These are phyloP conservation scores for Terrapene triunguis DNA, from an alignment of 2,113 vertebrate genomes.

Conservation along the genomic window DNA sequence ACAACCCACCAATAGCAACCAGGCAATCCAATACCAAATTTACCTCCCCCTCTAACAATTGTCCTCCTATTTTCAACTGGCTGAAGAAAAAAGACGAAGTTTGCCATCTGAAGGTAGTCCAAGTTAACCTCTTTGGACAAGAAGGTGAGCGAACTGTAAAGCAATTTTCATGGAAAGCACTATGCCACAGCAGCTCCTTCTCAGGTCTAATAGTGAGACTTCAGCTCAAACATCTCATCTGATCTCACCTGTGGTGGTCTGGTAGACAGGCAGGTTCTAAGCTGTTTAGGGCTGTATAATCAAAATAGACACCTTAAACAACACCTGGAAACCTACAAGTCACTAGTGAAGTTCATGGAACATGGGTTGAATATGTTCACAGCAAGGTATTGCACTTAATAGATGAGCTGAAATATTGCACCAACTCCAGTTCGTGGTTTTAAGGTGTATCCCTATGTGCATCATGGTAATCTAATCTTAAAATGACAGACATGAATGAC, in stretches of 20 bases:
- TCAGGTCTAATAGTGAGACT: not conserved
- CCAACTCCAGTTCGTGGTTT: not conserved
- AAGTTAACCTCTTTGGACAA: not conserved
- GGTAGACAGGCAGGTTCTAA: not conserved
- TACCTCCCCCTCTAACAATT: not conserved
- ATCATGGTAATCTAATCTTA: not conserved
- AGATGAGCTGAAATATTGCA: not conserved
- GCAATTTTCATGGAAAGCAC: not conserved
- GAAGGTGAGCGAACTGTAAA: not conserved
- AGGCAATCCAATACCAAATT: not conserved
- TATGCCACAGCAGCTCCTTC: not conserved
- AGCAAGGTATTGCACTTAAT: not conserved
- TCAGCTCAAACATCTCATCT: not conserved
- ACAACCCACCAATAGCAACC: not conserved
- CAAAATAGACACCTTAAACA: not conserved
- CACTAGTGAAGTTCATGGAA: not conserved
- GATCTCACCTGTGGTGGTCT: not conserved
- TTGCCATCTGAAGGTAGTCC: not conserved
- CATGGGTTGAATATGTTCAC: not conserved
- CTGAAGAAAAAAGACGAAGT: not conserved
- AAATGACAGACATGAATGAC: not conserved
- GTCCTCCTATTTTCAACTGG: not conserved
- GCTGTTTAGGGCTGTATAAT: not conserved
- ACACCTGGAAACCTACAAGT: not conserved
- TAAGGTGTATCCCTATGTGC: not conserved